Conservation (phyloP, 1,140 invertebrate genomes). For the Drosophila lacteicornis region DNA sequence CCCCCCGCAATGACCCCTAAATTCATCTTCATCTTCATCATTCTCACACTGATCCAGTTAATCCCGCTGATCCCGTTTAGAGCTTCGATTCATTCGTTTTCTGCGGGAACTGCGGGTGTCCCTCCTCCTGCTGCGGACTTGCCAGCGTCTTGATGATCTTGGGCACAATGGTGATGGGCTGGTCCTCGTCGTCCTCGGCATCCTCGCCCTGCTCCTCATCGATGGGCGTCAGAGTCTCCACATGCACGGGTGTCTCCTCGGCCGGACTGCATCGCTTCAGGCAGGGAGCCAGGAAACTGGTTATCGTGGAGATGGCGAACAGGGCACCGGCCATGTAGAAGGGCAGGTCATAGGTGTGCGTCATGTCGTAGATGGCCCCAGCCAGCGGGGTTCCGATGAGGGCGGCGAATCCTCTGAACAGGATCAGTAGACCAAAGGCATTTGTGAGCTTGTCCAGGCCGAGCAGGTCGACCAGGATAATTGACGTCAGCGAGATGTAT, state of each 20-base stretch:
- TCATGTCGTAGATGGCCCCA: constrained; percentile 95
- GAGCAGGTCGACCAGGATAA: constrained; percentile 97
- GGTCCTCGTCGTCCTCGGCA: constrained; percentile 90
- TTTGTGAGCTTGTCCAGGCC: constrained; percentile 98
- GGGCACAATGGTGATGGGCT: constrained; percentile 89
- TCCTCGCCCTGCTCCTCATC: constrained; percentile 93
- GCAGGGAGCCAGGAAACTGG: constrained; percentile 93
- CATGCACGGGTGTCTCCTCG: constrained; percentile 86
- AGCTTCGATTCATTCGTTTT: constrained; percentile 75
- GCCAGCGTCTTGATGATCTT: constrained; percentile 89
- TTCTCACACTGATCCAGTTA: constrained; percentile 9
- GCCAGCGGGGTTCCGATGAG: constrained; percentile 93
- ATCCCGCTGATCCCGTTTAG: constrained; percentile 48
- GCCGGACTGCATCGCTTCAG: constrained; percentile 87
- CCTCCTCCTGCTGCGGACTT: constrained; percentile 85
- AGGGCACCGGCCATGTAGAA: constrained; percentile 96
- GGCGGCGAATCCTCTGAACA: constrained; percentile 96
- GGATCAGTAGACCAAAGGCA: constrained; percentile 97
- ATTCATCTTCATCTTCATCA: constrained; percentile 43
- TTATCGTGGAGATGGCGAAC: constrained; percentile 93
- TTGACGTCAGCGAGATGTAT: constrained; percentile 98
- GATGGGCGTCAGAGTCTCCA: constrained; percentile 91
- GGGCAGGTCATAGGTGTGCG: constrained; percentile 93
- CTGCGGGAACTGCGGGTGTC: constrained; percentile 54
- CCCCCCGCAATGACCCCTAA: constrained; percentile 47